Evolutionary conservation across 1,140 invertebrate genomes (phyloP).

Genomic region (Atta cephalotes): DNA sequence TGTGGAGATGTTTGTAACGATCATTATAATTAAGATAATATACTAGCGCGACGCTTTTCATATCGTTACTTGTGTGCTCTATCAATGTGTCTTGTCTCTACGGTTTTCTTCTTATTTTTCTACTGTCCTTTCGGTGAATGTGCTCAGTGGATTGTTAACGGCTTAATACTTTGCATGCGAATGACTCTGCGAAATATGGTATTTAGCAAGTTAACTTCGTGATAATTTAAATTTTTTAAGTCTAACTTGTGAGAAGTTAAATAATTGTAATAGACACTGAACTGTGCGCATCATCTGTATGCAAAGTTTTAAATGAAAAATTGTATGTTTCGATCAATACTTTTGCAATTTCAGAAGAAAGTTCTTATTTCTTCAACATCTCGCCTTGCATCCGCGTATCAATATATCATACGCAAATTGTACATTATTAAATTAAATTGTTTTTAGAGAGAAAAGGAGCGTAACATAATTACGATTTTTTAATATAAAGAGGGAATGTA

Average conservation of each 20-base stretch:
- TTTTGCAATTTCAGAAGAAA: slow-evolving; percentile 37
- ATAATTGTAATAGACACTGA: neutral
- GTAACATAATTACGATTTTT: neutral
- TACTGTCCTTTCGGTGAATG: slow-evolving; percentile 11
- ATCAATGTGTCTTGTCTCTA: neutral
- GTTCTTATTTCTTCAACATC: slow-evolving; percentile 1
- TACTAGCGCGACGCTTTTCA: slow-evolving; percentile 49
- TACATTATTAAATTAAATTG: slow-evolving; percentile 32
- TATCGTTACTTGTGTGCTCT: slow-evolving; percentile 30
- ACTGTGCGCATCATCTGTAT: neutral
- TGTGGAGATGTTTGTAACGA: slow-evolving; percentile 85
- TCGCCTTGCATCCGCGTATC: neutral
- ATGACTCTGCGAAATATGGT: neutral
- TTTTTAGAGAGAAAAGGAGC: neutral
- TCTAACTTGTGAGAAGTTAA: slow-evolving; percentile 16
- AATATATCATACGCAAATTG: slow-evolving; percentile 31
- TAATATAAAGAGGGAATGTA: neutral
- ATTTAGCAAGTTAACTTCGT: neutral
- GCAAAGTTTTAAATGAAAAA: slow-evolving; percentile 13
- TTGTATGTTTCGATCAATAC: neutral
- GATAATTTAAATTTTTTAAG: slow-evolving; percentile 4
- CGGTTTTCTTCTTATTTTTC: slow-evolving; percentile 30
- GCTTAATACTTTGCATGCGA: neutral
- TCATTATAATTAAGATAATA: slow-evolving; percentile 78
- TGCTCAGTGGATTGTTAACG: neutral